Conservation (phyloP, 2,888 invertebrate genomes). For the Mycalesis mineus region DNA sequence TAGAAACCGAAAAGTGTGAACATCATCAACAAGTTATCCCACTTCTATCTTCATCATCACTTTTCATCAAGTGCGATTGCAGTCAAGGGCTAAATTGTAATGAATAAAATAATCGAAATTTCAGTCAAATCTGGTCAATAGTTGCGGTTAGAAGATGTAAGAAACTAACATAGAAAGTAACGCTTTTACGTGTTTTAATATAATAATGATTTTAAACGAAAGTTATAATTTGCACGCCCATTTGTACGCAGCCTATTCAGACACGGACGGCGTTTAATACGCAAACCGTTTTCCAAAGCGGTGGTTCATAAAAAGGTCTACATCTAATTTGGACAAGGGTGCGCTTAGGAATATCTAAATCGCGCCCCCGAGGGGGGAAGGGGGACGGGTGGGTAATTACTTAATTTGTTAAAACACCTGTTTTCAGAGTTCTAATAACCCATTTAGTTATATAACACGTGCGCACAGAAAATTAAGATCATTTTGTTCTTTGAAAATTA, state of each 20-base stretch:
- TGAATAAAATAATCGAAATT: too few relatives aligned
- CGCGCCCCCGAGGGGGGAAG: constrained; percentile 18
- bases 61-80: too few relatives aligned
- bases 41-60: too few relatives aligned
- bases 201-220: too few relatives aligned
- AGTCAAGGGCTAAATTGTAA: too few relatives aligned
- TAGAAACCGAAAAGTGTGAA: too few relatives aligned
- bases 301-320: constrained; percentile 46
- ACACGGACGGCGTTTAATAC: constrained; percentile 37
- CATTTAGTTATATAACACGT: constrained; percentile 10
- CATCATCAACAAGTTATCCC: too few relatives aligned
- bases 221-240: neutral
- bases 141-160: too few relatives aligned
- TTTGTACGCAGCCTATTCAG: neutral
- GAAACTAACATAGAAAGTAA: too few relatives aligned
- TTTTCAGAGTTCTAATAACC: constrained; percentile 16
- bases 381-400: constrained; percentile 15
- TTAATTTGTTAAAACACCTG: constrained; percentile 25
- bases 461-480: neutral
- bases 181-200: too few relatives aligned
- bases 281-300: constrained; percentile 41
- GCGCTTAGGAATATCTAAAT: constrained; percentile 42
- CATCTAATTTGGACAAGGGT: constrained; percentile 47
- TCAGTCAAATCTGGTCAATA: too few relatives aligned
- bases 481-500: constrained; percentile 4